Evolutionary conservation across 1,140 invertebrate species (phyloP).

Genomic region (Caerostris darwini): DNA sequence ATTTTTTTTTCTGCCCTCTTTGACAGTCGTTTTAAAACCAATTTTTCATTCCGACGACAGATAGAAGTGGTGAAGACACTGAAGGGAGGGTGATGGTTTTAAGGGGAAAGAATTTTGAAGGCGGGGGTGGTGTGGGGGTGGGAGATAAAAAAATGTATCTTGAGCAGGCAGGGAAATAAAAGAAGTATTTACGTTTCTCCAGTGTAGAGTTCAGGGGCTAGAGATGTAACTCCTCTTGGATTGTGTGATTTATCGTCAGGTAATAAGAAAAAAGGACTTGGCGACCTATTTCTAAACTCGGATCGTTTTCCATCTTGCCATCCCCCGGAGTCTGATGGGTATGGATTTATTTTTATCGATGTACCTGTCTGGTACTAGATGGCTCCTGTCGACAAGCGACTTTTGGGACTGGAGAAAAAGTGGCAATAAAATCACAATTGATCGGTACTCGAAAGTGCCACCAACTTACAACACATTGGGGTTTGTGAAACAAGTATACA

Average conservation of each 20-base stretch:
- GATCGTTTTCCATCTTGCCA: slow-evolving; percentile 21
- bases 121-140: background rate
- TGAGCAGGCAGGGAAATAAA: background rate
- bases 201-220: background rate
- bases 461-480: no score
- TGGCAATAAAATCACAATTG: background rate
- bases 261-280: slow-evolving; percentile 44
- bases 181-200: slow-evolving; percentile 21
- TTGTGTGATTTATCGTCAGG: slow-evolving; percentile 49
- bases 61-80: slow-evolving; percentile 16
- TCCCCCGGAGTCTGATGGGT: background rate
- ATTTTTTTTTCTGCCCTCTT: background rate
- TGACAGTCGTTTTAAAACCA: slow-evolving; percentile 77
- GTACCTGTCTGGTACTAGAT: slow-evolving; percentile 18
- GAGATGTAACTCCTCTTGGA: slow-evolving; percentile 8
- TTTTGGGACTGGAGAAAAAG: background rate
- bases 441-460: background rate
- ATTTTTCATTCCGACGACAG: slow-evolving; percentile 65
- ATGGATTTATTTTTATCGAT: slow-evolving; percentile 1
- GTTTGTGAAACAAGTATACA: no score
- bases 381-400: background rate
- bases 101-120: background rate
- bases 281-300: slow-evolving; percentile 56
- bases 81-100: background rate
- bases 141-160: slow-evolving; percentile 41